Base-by-base conservation (phyloP, 2,113 vertebrate genomes). In the Serilophus lunatus region DNA sequence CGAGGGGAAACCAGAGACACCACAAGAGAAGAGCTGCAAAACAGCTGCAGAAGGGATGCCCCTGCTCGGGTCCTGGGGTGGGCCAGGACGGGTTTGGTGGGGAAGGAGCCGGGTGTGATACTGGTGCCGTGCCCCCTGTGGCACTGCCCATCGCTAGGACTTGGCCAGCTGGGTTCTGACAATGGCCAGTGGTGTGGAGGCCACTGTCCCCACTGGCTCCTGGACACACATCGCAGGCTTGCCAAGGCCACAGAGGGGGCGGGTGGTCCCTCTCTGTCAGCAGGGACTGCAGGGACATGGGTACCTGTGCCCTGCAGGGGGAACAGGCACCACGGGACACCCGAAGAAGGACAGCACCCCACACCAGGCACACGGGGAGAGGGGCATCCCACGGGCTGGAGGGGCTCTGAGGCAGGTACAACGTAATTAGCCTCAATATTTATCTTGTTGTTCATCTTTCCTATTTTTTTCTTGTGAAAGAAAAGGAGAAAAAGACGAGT, bases 391-490 rank as follows among this genome's bases (percentile, higher is more conserved):
- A 0, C 0, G 3, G 70, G 57, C 69, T 15, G 59, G 5, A 17
- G 23, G 56, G 50, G 44, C 56, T 81, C 78, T 76, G 76, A 8
- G 3, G 87, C 91, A 92, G 88, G 91, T 88, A 88, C 85, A 51
- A 64, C 5, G 26, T 35, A 78, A 96, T 97, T 97, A 97, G 96
- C 96, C 97, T 97, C 96, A 97, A 96, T 98, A 98, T 98, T 97
- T 98, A 97, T 79, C 90, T 72, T 82, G 61, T 81, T 82, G 87
- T 76, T 87, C 6, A 0, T 71, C 74, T 80, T 59, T 72, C 76
- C 82, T 69, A 3, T 65, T 68, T 97, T 42, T 80, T 94, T 95
- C 94, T 90, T 57, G 70, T 45, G 70, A 93, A 90, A 31, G 78
- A 79, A 83, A 89, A 95, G 86, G 78, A 76, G 24, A 70, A 96